phyloP scores from a whole-genome alignment of 2,797 vertebrate genomes.

The Acipenser transmontanus region DNA sequence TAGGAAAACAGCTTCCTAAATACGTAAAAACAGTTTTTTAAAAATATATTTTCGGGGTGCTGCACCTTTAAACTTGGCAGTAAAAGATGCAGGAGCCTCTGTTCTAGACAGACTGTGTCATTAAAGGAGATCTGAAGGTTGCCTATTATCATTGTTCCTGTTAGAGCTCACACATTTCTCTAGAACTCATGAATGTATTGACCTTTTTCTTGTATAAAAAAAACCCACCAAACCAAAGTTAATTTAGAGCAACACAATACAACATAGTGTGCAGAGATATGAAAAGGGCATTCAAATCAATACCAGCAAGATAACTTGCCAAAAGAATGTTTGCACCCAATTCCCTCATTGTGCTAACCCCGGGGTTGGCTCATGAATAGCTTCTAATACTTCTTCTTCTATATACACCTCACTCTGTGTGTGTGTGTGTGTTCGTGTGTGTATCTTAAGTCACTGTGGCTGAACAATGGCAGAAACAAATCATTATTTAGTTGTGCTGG shows the following conservation, averaged over 20 bases:
- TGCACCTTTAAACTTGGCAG: too few species aligned
- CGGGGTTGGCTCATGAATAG: constrained; percentile 64
- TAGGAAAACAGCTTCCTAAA: too few species aligned
- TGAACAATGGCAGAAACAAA: constrained; percentile 88
- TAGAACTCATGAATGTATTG: constrained; percentile 92
- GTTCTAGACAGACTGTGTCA: constrained; percentile 35
- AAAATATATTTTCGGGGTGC: too few species aligned
- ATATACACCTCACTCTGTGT: constrained; percentile 22
- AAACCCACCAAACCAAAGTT: constrained; percentile 83
- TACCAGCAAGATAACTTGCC: constrained; percentile 83
- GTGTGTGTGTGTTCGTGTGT: constrained; percentile 43
- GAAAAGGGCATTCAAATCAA: constrained; percentile 96
- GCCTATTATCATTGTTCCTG: constrained; percentile 71
- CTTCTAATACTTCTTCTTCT: constrained; percentile 41
- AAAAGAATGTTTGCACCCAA: constrained; percentile 88
- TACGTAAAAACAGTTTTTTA: too few species aligned
- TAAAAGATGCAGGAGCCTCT: too few species aligned
- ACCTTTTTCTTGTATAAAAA: constrained; percentile 82
- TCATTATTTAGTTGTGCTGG: constrained; percentile 92
- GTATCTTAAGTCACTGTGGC: constrained; percentile 61
- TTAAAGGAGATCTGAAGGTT: constrained; percentile 86
- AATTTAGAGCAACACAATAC: constrained; percentile 88
- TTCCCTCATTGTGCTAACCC: constrained; percentile 82
- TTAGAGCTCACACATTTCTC: constrained; percentile 76
- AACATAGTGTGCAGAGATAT: constrained; percentile 79